phyloP scores from a whole-genome alignment of 2,113 vertebrate genomes.

The Corydoras sp. region DNA sequence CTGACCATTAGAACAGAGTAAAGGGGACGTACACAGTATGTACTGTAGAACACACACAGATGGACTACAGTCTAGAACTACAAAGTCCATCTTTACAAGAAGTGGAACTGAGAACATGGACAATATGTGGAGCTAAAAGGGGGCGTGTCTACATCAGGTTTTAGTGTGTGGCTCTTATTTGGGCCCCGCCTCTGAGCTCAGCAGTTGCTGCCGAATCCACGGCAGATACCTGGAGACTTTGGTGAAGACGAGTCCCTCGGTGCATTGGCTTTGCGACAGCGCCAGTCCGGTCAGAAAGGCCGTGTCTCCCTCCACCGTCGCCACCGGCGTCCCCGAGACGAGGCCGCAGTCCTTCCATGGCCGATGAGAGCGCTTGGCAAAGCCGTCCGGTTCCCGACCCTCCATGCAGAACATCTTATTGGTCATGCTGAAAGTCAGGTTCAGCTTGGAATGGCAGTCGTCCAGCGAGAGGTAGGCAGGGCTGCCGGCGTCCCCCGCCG shows the following conservation, averaged over 20 bases:
- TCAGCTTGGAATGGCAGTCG: constrained; percentile 64
- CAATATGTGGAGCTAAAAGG: too few relatives aligned
- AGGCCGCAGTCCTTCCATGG: not conserved
- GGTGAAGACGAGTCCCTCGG: constrained; percentile 64
- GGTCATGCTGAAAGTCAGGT: constrained; percentile 62
- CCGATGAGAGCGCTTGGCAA: too few relatives aligned
- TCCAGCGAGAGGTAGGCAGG: constrained; percentile 57
- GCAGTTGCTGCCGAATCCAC: constrained; percentile 64
- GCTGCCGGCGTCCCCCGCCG: constrained; percentile 44
- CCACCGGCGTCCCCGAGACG: constrained; percentile 65
- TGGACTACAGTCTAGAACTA: too few relatives aligned
- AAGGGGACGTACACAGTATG: too few relatives aligned
- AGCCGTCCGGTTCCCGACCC: not conserved
- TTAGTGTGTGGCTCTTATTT: constrained; percentile 21
- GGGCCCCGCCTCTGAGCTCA: constrained; percentile 7
- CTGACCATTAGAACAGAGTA: too few relatives aligned
- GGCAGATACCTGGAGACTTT: constrained; percentile 75
- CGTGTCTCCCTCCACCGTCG: constrained; percentile 64
- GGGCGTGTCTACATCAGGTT: not conserved
- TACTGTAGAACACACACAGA: too few relatives aligned
- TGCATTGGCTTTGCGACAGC: constrained; percentile 45
- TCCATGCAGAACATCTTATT: constrained; percentile 82
- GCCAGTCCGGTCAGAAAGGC: constrained; percentile 82
- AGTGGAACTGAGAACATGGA: too few relatives aligned
- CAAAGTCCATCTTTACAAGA: too few relatives aligned